Percentiles rank a stretch among this genome's conserved stretches.
Conservation (phyloP, 2,113 vertebrate species). For the Neopipo cinnamomea region DNA sequence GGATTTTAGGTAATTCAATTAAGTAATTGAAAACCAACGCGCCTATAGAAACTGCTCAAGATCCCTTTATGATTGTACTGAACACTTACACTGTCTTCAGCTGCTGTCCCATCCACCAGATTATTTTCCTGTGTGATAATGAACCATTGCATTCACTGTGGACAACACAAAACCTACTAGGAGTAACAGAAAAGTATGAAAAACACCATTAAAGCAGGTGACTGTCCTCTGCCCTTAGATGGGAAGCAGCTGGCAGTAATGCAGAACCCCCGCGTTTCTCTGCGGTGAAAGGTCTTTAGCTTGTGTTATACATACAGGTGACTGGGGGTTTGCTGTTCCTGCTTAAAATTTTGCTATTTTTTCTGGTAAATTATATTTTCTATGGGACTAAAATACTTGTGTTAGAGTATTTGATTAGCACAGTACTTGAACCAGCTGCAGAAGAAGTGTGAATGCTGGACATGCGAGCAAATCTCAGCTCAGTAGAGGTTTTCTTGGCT, state of each 20-base stretch:
- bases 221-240: background rate
- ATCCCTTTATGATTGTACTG: background rate
- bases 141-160: background rate
- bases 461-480: background rate
- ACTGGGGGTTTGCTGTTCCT: background rate
- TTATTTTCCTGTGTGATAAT: background rate
- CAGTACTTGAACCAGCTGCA: background rate
- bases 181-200: background rate
- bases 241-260: background rate
- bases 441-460: background rate
- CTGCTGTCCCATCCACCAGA: background rate
- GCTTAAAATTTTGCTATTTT: background rate
- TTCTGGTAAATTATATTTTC: background rate
- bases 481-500: background rate
- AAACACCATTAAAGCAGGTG: background rate
- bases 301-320: fast-evolving
- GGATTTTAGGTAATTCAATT: background rate
- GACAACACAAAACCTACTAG: background rate
- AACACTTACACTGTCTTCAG: background rate
- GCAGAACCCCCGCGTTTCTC: background rate
- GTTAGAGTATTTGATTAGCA: background rate
- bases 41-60: background rate
- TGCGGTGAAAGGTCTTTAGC: background rate
- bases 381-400: background rate
- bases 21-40: background rate